Evolutionary conservation across 2,888 invertebrate genomes (phyloP).

Genomic region (Lithophane socia): DNA sequence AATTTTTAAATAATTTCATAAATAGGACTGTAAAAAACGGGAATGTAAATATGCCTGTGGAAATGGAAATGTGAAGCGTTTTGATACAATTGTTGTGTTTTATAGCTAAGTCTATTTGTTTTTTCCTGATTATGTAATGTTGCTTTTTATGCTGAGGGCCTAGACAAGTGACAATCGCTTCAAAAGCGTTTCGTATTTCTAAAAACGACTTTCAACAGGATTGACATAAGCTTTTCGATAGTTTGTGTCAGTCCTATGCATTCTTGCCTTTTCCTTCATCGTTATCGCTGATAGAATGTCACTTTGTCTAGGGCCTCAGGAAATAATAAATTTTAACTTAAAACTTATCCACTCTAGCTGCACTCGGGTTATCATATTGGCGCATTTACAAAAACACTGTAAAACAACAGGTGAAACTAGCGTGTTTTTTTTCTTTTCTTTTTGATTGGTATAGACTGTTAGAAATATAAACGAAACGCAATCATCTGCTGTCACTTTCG

Average conservation of each 20-base stretch:
- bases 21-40: slow-evolving; percentile 41
- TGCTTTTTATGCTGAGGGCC: neutral
- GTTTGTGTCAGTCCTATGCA: no score
- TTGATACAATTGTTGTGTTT: slow-evolving; percentile 8
- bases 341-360: neutral
- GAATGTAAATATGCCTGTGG: slow-evolving; percentile 16
- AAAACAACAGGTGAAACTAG: neutral
- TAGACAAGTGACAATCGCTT: no score
- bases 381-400: neutral
- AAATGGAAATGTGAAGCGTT: slow-evolving; percentile 37
- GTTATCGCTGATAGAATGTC: no score
- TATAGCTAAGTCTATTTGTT: neutral
- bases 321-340: neutral
- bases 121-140: neutral
- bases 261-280: no score
- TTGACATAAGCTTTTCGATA: no score
- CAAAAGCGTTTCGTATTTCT: no score
- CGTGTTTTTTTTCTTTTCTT: no score
- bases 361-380: neutral
- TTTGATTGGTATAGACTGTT: no score
- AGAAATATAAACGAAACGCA: no score
- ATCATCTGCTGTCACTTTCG: no score
- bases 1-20: slow-evolving; percentile 52
- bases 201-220: no score
- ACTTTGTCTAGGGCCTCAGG: neutral